phyloP scores from a whole-genome alignment of 2,888 invertebrate species.

The Agrypnus murinus region DNA sequence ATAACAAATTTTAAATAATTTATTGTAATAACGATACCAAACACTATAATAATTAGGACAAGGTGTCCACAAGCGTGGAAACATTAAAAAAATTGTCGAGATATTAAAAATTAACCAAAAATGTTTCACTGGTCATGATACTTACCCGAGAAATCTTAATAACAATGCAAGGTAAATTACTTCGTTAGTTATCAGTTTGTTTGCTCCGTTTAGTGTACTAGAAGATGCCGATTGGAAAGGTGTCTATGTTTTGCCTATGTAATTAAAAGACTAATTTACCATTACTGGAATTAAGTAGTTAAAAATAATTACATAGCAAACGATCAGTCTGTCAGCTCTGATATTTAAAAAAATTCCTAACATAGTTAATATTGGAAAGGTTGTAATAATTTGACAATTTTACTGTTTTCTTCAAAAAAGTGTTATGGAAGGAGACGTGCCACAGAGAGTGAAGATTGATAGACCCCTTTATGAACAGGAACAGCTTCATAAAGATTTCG shows the following conservation, averaged over 20 bases:
- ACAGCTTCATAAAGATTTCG: constrained; percentile 70
- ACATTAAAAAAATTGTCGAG: constrained; percentile 6
- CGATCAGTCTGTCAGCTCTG: constrained; percentile 31
- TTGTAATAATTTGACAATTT: not conserved
- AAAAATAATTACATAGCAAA: not conserved
- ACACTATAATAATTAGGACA: constrained; percentile 17
- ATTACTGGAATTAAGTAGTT: constrained; percentile 13
- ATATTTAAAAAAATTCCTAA: not conserved
- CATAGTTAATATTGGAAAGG: too few relatives aligned
- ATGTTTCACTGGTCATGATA: constrained; percentile 21
- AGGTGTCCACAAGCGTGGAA: constrained; percentile 31
- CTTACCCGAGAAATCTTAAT: constrained; percentile 29
- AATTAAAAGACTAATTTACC: constrained; percentile 24
- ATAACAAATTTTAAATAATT: too few relatives aligned
- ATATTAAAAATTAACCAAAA: constrained; percentile 5
- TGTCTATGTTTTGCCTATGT: constrained; percentile 2
- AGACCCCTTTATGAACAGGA: constrained; percentile 73
- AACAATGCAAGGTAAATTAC: constrained; percentile 35
- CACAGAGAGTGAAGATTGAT: constrained; percentile 66
- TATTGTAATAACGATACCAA: too few relatives aligned
- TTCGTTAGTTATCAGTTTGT: constrained; percentile 36
- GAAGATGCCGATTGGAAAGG: constrained; percentile 29
- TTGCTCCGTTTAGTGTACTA: constrained; percentile 8
- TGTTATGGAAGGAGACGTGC: constrained; percentile 36
- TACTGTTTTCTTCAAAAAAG: not conserved